Conservation (phyloP, 2,113 vertebrate species). For the Mystacornis crossleyi region DNA sequence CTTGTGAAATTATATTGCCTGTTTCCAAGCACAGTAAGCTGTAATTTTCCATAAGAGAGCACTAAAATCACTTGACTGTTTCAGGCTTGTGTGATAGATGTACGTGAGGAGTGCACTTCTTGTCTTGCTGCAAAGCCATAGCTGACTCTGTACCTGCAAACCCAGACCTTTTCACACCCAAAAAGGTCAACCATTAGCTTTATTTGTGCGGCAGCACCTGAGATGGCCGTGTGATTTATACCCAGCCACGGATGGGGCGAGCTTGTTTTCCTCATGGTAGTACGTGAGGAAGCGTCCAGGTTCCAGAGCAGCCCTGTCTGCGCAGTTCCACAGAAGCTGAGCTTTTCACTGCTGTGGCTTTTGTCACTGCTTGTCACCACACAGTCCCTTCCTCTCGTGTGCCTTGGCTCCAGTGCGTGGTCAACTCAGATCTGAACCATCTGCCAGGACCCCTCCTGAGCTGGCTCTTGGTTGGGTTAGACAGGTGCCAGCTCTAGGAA, state of each 20-base stretch:
- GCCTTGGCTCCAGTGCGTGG: background rate
- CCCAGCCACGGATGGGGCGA: too few species aligned
- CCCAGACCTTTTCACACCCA: accelerated
- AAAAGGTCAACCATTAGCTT: background rate
- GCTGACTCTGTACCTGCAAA: background rate
- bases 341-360: background rate
- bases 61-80: background rate
- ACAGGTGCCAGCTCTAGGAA: background rate
- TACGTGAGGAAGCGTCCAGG: background rate
- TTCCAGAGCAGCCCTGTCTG: background rate
- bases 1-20: background rate
- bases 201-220: background rate
- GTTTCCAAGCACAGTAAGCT: background rate
- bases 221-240: background rate
- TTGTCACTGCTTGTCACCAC: background rate
- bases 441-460: background rate
- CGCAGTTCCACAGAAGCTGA: background rate
- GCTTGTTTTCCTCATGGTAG: background rate
- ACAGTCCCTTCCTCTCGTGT: background rate
- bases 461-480: background rate
- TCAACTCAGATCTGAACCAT: background rate
- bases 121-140: background rate
- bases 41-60: background rate
- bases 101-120: background rate
- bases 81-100: background rate